Evolutionary conservation across 1,140 invertebrate species (phyloP), one percentile per base, ranked within the genome.

Genomic region (Psix sp.): DNA sequence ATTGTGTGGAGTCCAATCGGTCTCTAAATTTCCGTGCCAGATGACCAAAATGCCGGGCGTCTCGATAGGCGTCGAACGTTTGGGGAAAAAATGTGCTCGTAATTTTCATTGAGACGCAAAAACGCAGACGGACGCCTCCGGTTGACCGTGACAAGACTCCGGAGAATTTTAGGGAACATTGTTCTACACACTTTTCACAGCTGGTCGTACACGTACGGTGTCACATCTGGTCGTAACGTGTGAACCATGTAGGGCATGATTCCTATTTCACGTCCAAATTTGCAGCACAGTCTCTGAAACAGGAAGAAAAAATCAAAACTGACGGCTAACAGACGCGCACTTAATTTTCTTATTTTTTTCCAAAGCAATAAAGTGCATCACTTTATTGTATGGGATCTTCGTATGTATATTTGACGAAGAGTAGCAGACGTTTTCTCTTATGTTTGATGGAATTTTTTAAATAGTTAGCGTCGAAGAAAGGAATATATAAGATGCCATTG

Each of bases 141-240:
- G n/a, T 35, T 57, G 35, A 71, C 43, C 57, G 42, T 48, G 51
- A 71, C 48, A 33, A 15, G 31, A 60, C 33, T 59, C 35, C 26
- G 48, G 33, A 33, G 52, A 57, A 68, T 68, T 68, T 68, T 24
- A 15, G 63, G 49, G 45, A 29, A 33, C 54, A 59, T 52, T 60
- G 65, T 60, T 68, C 63, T 57, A 35, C 29, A 16, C 31, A 46
- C 18, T 24, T 48, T 65, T 46, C 17, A 56, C 63, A 67, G 63
- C 51, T 59, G 65, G 65, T 38, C 43, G 31, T 42, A 20, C 33
- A 14, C 21, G 29, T 21, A 42, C 33, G 43, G 17, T 17, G 17
- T 42, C 39, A 46, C 63, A 67, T 67, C 63, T 67, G 63, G 63
- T 24, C 52, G 52, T 67, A 67, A 67, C 36, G 52, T 67, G 63